Conservation (phyloP, 2,888 invertebrate species). For the Tanytarsus gracilentus region DNA sequence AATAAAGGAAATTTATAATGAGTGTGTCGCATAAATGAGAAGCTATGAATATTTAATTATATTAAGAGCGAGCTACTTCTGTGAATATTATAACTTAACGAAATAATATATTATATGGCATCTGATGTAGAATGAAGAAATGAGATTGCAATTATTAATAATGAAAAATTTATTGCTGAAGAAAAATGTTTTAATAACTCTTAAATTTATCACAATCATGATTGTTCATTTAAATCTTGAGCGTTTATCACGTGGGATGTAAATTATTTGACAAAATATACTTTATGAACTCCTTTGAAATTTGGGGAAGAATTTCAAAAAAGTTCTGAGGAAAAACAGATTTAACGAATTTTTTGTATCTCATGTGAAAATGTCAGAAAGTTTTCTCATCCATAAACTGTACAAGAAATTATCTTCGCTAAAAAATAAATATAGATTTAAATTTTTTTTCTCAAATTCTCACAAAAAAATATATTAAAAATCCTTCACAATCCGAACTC, state of each 20-base stretch:
- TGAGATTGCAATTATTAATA: background rate
- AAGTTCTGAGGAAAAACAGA: constrained; percentile 32
- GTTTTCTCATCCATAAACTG: background rate
- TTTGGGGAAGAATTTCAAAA: constrained; percentile 45
- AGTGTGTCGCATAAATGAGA: background rate
- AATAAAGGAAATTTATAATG: background rate
- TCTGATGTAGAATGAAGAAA: background rate
- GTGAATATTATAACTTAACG: background rate
- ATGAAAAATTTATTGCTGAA: no score
- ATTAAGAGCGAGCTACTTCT: constrained; percentile 5
- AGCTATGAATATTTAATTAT: background rate
- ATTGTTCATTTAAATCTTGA: no score
- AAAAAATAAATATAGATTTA: no score
- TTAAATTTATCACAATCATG: no score
- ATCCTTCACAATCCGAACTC: background rate
- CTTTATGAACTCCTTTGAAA: constrained; percentile 35
- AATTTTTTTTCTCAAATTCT: no score
- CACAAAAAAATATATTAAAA: no score
- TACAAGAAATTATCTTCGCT: no score
- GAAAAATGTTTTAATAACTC: no score
- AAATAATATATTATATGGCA: background rate
- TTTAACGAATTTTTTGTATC: background rate
- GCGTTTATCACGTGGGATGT: background rate
- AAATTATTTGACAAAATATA: background rate
- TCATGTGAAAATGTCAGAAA: background rate